phyloP scores from a whole-genome alignment of 2,888 invertebrate genomes.

The Drosophila niveifrons region DNA sequence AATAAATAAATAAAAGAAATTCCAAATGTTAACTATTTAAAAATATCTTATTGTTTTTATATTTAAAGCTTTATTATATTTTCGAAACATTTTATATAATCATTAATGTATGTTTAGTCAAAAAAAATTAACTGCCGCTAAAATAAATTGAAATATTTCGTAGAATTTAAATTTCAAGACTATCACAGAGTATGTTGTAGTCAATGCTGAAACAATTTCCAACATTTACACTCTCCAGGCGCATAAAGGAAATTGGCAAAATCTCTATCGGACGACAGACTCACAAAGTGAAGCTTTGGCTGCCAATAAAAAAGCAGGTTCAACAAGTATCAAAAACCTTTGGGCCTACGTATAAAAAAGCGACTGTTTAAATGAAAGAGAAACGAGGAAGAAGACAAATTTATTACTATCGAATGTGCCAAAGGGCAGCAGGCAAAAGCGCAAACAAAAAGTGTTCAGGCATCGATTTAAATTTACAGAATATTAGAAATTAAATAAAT shows the following conservation, averaged over 20 bases:
- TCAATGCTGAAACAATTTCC: neutral
- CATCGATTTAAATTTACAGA: neutral
- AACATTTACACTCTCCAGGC: slow-evolving; percentile 23
- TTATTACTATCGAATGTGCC: neutral
- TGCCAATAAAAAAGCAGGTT: slow-evolving; percentile 10
- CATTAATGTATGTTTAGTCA: too few species aligned
- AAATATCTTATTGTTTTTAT: too few species aligned
- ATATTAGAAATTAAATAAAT: slow-evolving; percentile 1
- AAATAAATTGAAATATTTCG: too few species aligned
- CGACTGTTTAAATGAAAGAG: slow-evolving; percentile 18
- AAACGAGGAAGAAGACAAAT: slow-evolving; percentile 17
- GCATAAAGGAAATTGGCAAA: slow-evolving; percentile 55
- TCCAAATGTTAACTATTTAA: too few species aligned
- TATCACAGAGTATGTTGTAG: slow-evolving; percentile 9
- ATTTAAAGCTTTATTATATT: too few species aligned
- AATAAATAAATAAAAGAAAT: too few species aligned
- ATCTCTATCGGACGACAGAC: slow-evolving; percentile 21
- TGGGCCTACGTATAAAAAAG: neutral
- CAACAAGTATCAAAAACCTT: slow-evolving; percentile 53
- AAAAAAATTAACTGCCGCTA: too few species aligned
- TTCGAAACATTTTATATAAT: too few species aligned
- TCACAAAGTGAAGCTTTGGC: slow-evolving; percentile 10
- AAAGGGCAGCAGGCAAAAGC: slow-evolving; percentile 1
- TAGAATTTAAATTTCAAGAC: neutral
- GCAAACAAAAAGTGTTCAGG: neutral